Conservation (phyloP, 2,888 invertebrate species). For the Lymantria dispar region DNA sequence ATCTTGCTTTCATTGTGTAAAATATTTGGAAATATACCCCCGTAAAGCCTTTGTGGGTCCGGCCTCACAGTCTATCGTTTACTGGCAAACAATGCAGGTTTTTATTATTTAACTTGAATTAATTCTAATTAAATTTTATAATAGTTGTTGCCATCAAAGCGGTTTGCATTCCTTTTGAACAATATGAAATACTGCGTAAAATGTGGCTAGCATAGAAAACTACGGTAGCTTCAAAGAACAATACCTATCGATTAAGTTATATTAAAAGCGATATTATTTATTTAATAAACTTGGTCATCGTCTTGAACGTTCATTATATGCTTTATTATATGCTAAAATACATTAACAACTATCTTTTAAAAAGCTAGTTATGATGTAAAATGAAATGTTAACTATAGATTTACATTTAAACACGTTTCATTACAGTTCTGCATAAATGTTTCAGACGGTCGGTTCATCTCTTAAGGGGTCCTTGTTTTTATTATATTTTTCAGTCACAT, state of each 20-base stretch:
- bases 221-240: not conserved
- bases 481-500: not conserved
- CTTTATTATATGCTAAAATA: not conserved
- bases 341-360: not conserved
- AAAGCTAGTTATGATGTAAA: not conserved
- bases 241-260: not conserved
- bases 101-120: slow-evolving; percentile 37
- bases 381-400: not conserved
- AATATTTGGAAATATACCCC: slow-evolving; percentile 55
- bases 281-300: not conserved
- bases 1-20: slow-evolving; percentile 71
- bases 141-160: slow-evolving; percentile 16
- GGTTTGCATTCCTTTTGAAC: slow-evolving; percentile 14
- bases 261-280: not conserved
- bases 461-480: not conserved
- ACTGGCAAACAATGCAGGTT: slow-evolving; percentile 31
- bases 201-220: not conserved
- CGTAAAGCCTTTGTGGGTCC: slow-evolving; percentile 34
- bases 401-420: not conserved
- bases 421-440: not conserved
- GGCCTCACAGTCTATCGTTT: slow-evolving; percentile 29
- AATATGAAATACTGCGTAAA: slow-evolving; percentile 15
- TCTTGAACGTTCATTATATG: not conserved
- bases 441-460: not conserved
- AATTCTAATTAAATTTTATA: slow-evolving; percentile 33